These are phyloP conservation scores for Rhopalosiphum padi DNA, from an alignment of 1,140 invertebrate genomes.

Conservation along the genomic window DNA sequence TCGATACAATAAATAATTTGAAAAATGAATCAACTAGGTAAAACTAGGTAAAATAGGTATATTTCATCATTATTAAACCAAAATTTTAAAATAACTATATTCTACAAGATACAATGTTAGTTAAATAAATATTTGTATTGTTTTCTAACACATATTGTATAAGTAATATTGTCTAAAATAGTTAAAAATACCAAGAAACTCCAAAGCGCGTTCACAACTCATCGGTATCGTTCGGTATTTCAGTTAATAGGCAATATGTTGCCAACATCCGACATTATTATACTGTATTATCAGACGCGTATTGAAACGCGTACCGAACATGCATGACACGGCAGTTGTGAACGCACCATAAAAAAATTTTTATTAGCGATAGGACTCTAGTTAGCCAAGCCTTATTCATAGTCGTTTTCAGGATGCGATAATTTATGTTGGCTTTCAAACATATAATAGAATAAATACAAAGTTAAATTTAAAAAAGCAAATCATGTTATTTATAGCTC, in stretches of 20 bases:
- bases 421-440: background rate
- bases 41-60: background rate
- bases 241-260: background rate
- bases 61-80: background rate
- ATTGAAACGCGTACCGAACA: background rate
- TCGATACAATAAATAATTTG: background rate
- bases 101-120: background rate
- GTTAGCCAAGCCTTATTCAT: background rate
- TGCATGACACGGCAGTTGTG: background rate
- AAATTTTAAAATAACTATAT: background rate
- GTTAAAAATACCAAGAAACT: background rate
- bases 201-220: background rate
- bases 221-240: background rate
- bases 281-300: background rate
- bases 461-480: background rate
- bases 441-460: background rate
- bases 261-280: background rate
- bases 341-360: background rate
- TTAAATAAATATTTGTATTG: background rate
- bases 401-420: background rate
- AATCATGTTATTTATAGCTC: background rate
- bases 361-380: background rate
- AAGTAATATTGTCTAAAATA: background rate
- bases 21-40: background rate
- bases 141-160: background rate